phyloP scores from a whole-genome alignment of 2,888 invertebrate species.

The Lithosia quadra region DNA sequence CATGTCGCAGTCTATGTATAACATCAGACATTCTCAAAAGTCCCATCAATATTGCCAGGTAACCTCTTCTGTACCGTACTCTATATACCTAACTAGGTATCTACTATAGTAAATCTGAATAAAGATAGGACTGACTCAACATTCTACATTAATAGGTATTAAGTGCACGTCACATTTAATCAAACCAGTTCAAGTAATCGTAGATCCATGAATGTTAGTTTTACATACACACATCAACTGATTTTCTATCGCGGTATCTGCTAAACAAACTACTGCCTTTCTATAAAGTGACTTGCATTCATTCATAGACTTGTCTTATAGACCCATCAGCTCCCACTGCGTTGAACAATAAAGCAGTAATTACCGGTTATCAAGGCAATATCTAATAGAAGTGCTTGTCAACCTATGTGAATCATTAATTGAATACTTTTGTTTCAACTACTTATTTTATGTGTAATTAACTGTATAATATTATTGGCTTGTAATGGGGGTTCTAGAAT shows the following conservation, averaged over 20 bases:
- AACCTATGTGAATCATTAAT: constrained; percentile 27
- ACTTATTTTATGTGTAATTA: constrained; percentile 25
- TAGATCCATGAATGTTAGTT: neutral
- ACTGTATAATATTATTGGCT: constrained; percentile 4
- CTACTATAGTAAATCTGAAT: neutral
- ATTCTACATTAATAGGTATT: neutral
- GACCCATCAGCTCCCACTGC: constrained; percentile 42
- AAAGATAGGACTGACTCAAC: neutral
- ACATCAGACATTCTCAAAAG: no score
- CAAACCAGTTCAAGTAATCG: neutral
- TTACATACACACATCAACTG: constrained; percentile 4
- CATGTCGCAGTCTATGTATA: no score
- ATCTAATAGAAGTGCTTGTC: constrained; percentile 50
- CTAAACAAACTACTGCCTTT: constrained; percentile 13
- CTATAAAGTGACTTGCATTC: constrained; percentile 36
- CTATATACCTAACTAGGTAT: no score
- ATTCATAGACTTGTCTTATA: constrained; percentile 30
- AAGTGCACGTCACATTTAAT: neutral
- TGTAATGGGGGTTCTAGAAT: no score
- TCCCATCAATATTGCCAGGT: neutral
- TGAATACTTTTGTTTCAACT: constrained; percentile 25
- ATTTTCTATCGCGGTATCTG: constrained; percentile 16
- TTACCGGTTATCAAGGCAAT: constrained; percentile 33
- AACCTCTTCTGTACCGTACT: neutral
- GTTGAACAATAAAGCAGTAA: constrained; percentile 40